Conservation (phyloP, 2,888 invertebrate genomes). For the Punctoribates punctum region DNA sequence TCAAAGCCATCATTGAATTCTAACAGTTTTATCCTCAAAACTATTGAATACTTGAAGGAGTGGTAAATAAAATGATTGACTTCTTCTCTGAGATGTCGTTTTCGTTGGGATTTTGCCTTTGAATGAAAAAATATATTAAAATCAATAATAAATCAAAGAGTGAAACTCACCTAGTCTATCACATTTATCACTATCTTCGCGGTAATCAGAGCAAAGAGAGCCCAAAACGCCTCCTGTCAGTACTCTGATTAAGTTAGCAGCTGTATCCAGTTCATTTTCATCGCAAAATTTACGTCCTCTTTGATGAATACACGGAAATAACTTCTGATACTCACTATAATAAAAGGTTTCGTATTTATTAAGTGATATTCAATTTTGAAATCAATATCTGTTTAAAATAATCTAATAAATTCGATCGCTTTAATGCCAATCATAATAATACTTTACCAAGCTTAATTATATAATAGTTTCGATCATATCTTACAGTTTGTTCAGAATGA, state of each 20-base stretch:
- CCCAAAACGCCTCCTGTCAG: neutral
- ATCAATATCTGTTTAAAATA: too few relatives aligned
- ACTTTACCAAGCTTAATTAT: too few relatives aligned
- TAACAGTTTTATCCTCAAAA: neutral
- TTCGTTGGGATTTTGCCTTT: neutral
- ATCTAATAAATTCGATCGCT: too few relatives aligned
- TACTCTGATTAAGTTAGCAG: neutral
- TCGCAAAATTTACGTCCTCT: neutral
- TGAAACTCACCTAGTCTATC: neutral
- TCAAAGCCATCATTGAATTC: too few relatives aligned
- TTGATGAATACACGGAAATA: neutral
- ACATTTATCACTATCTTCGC: conserved; percentile 21
- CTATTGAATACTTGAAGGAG: neutral
- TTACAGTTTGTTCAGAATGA: too few relatives aligned
- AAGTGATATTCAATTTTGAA: too few relatives aligned
- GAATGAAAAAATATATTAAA: neutral
- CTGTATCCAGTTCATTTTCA: neutral
- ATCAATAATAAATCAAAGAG: neutral
- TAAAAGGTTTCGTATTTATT: too few relatives aligned
- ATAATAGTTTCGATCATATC: too few relatives aligned
- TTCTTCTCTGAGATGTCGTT: neutral
- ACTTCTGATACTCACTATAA: conserved; percentile 12
- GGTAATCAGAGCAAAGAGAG: neutral
- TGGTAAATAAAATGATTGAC: conserved; percentile 8
- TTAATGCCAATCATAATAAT: too few relatives aligned